Conservation (phyloP, 2,113 vertebrate species). For the Oryzias curvinotus region DNA sequence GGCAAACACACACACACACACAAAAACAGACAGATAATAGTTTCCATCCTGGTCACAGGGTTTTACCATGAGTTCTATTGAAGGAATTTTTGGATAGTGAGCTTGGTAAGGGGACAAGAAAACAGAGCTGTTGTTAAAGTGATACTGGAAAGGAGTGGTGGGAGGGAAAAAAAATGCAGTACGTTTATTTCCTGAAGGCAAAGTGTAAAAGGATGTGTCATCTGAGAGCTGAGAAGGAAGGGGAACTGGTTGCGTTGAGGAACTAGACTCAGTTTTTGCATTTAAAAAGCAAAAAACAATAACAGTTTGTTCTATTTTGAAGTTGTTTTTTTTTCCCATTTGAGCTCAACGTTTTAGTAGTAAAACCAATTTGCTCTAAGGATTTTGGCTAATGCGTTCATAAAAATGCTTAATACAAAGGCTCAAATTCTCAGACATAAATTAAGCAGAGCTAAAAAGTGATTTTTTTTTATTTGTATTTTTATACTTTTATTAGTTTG, state of each 20-base stretch:
- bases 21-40: background rate
- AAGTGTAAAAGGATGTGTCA: conserved; percentile 14
- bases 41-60: background rate
- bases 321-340: background rate
- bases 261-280: conserved; percentile 1
- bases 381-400: background rate
- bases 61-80: conserved; percentile 2
- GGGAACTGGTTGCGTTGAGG: conserved; percentile 1
- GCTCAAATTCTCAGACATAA: background rate
- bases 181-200: conserved; percentile 23
- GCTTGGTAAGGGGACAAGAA: conserved; percentile 1
- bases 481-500: background rate
- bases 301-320: background rate
- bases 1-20: background rate
- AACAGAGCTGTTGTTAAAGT: conserved; percentile 16
- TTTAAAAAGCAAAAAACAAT: background rate
- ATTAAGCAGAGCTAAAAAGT: background rate
- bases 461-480: background rate
- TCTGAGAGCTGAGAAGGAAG: conserved; percentile 14
- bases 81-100: background rate
- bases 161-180: conserved; percentile 3
- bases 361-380: background rate
- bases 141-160: conserved; percentile 13
- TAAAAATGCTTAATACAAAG: background rate
- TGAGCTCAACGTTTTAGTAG: background rate